Evolutionary conservation across 2,888 invertebrate species (phyloP), one percentile per base, ranked within the genome.

Genomic region (Agrochola circellaris): DNA sequence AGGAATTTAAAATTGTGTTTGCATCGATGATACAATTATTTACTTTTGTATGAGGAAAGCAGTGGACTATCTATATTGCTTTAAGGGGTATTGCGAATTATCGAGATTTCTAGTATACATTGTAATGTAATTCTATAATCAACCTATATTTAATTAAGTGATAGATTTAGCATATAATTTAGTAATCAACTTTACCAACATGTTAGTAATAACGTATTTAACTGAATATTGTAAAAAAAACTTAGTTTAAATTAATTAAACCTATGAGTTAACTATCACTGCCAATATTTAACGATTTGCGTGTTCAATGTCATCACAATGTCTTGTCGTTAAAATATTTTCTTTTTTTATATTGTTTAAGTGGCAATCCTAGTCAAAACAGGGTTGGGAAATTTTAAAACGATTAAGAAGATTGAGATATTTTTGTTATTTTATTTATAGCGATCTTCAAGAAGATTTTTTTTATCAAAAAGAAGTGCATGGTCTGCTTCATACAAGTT

Each of bases 361-460:
- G 94, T 94, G 93, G 93, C 96, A 95, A 95, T 96, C 96, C 96
- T 96, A 96, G 96, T 96, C 96, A 96, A 91, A 90, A 93, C 95
- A 95, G 96, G 96, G 96, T 96, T 96, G 96, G 95, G 93, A 94
- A 92, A 89, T 80, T 87, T 83, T 75, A 48, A 88, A 88, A 81
- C 82, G 78, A 87, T 89, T 82, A 82, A 80, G 76, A 81, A 70
- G 73, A 83, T 82, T 77, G 75, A 68, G 61, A 80, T 81, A 75
- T 79, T 80, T 73, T 84, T 78, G 77, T 81, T 79, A 75, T 80
- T 78, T 73, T 85, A 81, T 79, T 80, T 86, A 66, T 78, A 75
- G 56, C 51, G 15, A 68, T n/a, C 17, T 70, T 67, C 58, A 54
- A 72, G 66, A 67, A 68, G 30, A 54, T 0, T 7, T 26, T 62